Conservation (phyloP, 1,140 invertebrate species). For the Magallana gigas region DNA sequence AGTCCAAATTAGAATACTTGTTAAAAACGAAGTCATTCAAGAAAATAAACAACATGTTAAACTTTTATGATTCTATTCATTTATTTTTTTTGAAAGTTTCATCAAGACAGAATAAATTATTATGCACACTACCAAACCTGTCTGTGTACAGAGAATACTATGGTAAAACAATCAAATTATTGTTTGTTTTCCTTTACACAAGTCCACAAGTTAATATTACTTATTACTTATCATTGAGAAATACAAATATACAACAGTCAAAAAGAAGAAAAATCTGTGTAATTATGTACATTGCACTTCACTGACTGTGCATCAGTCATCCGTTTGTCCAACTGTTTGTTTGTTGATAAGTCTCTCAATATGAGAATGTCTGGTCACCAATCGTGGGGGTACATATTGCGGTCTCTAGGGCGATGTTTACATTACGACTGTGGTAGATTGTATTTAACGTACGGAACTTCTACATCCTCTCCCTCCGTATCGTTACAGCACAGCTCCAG, state of each 20-base stretch:
- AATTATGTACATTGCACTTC: neutral
- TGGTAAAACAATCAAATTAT: neutral
- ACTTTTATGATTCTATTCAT: too few relatives aligned
- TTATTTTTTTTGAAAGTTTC: too few relatives aligned
- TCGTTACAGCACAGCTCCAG: conserved; percentile 94
- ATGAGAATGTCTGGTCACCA: neutral
- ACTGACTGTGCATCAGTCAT: neutral
- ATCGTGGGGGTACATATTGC: neutral
- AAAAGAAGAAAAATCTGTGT: too few relatives aligned
- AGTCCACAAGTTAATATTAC: neutral
- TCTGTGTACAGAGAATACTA: neutral
- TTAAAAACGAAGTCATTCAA: too few relatives aligned
- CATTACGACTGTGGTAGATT: conserved; percentile 81
- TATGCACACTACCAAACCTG: neutral
- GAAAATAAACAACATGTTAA: too few relatives aligned
- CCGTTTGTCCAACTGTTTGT: neutral
- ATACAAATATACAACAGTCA: neutral
- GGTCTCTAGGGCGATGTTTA: neutral
- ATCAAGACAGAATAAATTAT: neutral
- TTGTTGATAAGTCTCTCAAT: neutral
- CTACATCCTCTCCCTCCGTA: conserved; percentile 94
- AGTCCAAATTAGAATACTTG: too few relatives aligned
- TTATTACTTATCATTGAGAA: conserved; percentile 4
- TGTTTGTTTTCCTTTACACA: neutral
- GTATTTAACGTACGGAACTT: conserved; percentile 98